phyloP scores from a whole-genome alignment of 1,140 invertebrate species.

The Nebria ingens region DNA sequence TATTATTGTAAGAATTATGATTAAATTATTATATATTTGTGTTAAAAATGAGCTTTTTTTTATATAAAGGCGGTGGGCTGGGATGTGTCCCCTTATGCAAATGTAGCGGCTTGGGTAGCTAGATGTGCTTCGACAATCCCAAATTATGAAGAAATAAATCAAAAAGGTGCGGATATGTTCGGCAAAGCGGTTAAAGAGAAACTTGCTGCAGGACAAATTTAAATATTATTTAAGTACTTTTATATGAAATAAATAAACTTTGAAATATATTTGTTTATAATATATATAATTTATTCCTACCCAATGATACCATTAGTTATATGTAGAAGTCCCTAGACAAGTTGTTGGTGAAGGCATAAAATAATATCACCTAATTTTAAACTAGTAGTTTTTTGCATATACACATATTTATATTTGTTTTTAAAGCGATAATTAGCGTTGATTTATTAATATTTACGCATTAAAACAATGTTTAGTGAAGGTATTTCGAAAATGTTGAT shows the following conservation, averaged over 20 bases:
- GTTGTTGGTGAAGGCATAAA: too few relatives aligned
- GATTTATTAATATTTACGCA: not conserved
- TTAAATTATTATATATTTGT: slow-evolving; percentile 9
- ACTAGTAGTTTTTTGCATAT: not conserved
- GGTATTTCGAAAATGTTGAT: not conserved
- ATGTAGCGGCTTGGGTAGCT: slow-evolving; percentile 52
- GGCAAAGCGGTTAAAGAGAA: slow-evolving; percentile 42
- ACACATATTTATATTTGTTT: not conserved
- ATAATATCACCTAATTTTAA: too few relatives aligned
- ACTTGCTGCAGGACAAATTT: slow-evolving; percentile 34
- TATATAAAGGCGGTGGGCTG: slow-evolving; percentile 49
- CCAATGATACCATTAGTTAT: too few relatives aligned
- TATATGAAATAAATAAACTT: too few relatives aligned
- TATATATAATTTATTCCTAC: too few relatives aligned
- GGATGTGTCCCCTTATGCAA: slow-evolving; percentile 51
- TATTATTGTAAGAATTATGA: slow-evolving; percentile 40
- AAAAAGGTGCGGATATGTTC: slow-evolving; percentile 41
- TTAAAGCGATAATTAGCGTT: not conserved
- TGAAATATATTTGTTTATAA: too few relatives aligned
- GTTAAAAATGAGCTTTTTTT: slow-evolving; percentile 1
- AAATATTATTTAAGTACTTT: too few relatives aligned
- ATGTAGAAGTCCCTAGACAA: too few relatives aligned
- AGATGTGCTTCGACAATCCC: slow-evolving; percentile 41
- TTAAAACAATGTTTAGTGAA: too few relatives aligned
- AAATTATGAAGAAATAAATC: slow-evolving; percentile 39